Evolutionary conservation across 2,113 vertebrate species (phyloP).

Genomic region (Promerops cafer): DNA sequence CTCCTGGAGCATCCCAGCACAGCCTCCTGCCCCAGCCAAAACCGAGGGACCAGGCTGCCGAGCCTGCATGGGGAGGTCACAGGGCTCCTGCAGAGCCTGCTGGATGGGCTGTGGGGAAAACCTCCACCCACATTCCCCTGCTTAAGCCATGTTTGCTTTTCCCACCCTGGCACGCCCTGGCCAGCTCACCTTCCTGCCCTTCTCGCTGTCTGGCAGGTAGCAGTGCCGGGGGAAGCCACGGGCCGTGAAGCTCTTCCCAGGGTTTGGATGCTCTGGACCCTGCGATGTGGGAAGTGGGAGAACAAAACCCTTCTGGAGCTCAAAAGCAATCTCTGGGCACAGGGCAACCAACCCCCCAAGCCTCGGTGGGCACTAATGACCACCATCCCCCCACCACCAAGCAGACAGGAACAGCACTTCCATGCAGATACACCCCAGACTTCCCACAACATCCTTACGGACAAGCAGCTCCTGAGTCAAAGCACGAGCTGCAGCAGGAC

Average conservation of each 20-base stretch:
- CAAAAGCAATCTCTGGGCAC: background rate
- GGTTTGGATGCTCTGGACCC: slow-evolving; percentile 91
- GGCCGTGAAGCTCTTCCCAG: slow-evolving; percentile 90
- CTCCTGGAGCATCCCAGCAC: background rate
- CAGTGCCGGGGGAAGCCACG: slow-evolving; percentile 93
- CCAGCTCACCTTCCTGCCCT: slow-evolving; percentile 84
- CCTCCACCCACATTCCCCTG: background rate
- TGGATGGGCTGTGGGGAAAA: background rate
- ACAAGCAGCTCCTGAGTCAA: background rate
- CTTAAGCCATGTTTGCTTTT: background rate
- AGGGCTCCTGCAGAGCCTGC: background rate
- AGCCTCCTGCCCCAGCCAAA: background rate
- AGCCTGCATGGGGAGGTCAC: accelerated
- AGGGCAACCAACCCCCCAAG: background rate
- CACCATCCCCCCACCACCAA: accelerated
- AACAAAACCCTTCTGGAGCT: background rate
- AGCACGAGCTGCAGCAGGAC: background rate
- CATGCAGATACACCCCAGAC: background rate
- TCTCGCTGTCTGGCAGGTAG: slow-evolving; percentile 94
- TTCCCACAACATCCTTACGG: background rate
- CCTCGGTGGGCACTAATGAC: background rate
- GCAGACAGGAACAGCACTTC: background rate
- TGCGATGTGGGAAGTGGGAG: slow-evolving; percentile 30
- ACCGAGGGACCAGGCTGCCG: background rate
- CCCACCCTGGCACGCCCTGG: background rate